Conservation (phyloP, 2,113 vertebrate species). For the Chloroceryle aenea region DNA sequence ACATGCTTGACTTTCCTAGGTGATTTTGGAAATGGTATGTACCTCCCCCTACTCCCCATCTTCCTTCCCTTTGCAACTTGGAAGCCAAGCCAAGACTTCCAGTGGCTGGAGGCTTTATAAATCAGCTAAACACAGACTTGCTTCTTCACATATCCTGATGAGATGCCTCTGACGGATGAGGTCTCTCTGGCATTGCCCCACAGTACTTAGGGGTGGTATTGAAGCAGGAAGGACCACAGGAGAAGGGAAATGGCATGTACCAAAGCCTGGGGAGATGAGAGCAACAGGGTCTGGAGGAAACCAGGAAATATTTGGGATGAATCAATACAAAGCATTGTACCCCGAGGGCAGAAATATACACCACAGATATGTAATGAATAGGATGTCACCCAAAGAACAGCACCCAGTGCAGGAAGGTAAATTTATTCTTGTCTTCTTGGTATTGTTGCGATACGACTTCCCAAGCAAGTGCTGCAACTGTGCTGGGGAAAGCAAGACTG, state of each 20-base stretch:
- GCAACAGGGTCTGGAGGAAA: background rate
- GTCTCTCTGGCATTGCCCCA: background rate
- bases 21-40: background rate
- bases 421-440: background rate
- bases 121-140: background rate
- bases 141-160: background rate
- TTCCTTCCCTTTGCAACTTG: background rate
- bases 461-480: background rate
- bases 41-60: background rate
- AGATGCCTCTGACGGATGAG: background rate
- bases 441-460: background rate
- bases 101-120: background rate
- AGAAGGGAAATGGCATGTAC: background rate
- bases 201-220: background rate
- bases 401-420: background rate
- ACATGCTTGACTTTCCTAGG: background rate
- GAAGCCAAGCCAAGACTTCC: background rate
- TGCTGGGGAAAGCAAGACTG: background rate
- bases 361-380: background rate
- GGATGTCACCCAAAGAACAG: background rate
- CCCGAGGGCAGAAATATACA: slow-evolving; percentile 1
- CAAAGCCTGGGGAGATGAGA: background rate
- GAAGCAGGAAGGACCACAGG: background rate
- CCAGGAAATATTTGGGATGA: slow-evolving; percentile 10
- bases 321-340: background rate